Base-by-base conservation (phyloP, 2,113 vertebrate genomes). In the Dasypus novemcinctus region DNA sequence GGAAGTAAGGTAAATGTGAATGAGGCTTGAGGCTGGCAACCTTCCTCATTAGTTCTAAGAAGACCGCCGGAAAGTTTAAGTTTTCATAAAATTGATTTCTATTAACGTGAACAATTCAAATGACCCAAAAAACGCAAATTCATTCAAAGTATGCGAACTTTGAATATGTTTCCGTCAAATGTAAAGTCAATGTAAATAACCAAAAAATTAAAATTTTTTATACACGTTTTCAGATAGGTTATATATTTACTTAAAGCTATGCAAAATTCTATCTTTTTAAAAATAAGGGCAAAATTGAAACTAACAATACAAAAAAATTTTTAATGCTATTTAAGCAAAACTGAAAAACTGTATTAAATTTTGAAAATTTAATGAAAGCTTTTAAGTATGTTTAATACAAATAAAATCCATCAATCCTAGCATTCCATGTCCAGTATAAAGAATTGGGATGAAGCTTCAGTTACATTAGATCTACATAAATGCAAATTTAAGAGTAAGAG, bases 181-280 rank as follows among this genome's bases (percentile, higher is more conserved):
- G 75, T 90, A 74, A 71, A 76, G 8, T 75, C 54, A 61, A 90
- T 78, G 46, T 41, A 81, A 90, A 72, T 29, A 85, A 46, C 36
- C 13, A 36, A 87, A 84, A 90, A 72, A 69, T n/a, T 13, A 83
- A 87, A 66, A 27, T 61, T 36, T 61, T 81, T 59, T 92, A 83
- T 38, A 20, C 46, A 18, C 72, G 29, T 9, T 92, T 95, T 85
- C 25, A 81, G 85, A 54, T 71, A 90, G 78, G 52, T 36, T 79
- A 74, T 41, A 21, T 43, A 33, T 81, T 75, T 93, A n/a, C 75
- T 94, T 23, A 74, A 88, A 89, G n/a, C 86, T 91, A 82, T 66
- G 71, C 59, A 72, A 82, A 83, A 90, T 71, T 49, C 11, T 87
- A 90, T 57, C 49, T 90, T 23, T 75, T 91, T n/a, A n/a, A 72